These are phyloP conservation scores for Spisula solida DNA, from an alignment of 2,888 invertebrate genomes.

Conservation along the genomic window DNA sequence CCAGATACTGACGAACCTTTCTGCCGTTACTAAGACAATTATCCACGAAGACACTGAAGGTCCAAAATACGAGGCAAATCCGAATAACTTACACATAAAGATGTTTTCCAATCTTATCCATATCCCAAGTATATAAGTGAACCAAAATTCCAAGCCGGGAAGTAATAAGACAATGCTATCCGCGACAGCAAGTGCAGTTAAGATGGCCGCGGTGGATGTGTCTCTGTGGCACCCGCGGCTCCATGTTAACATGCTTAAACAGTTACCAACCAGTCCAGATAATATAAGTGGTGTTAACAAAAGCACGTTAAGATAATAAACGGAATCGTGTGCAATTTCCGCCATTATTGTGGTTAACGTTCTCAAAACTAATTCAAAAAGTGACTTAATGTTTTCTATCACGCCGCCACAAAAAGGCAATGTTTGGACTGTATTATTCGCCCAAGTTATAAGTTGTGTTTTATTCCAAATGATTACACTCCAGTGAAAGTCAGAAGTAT, in stretches of 20 bases:
- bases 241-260: conserved; percentile 66
- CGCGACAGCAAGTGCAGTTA: conserved; percentile 55
- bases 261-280: conserved; percentile 61
- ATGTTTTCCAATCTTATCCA: conserved; percentile 43
- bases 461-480: background rate
- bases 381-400: background rate
- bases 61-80: conserved; percentile 61
- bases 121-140: conserved; percentile 29
- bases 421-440: background rate
- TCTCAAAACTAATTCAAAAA: background rate
- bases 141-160: conserved; percentile 62
- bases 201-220: conserved; percentile 59
- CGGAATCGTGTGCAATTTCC: background rate
- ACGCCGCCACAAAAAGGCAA: background rate
- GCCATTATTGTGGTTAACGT: background rate
- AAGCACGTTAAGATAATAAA: conserved; percentile 48
- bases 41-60: conserved; percentile 61
- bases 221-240: conserved; percentile 58
- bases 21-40: conserved; percentile 59
- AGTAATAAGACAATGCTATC: conserved; percentile 60
- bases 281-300: conserved; percentile 57
- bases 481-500: background rate
- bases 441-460: background rate
- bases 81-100: conserved; percentile 55
- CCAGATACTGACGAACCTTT: conserved; percentile 61